These are phyloP conservation scores for Eleutherodactylus coqui DNA, from an alignment of 2,797 vertebrate species.

Conservation along the genomic window DNA sequence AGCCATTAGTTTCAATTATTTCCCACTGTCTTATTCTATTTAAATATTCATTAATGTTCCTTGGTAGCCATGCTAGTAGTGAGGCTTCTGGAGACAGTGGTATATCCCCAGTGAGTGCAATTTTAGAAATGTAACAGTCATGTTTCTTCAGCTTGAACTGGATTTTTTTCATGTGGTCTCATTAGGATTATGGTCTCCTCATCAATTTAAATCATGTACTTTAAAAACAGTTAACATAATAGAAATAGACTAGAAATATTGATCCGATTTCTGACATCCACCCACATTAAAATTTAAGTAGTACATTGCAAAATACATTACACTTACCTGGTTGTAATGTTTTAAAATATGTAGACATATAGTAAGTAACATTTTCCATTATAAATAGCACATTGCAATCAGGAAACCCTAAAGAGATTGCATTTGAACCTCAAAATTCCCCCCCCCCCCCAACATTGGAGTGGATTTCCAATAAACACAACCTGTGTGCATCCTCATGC, in stretches of 20 bases:
- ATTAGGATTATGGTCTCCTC: constrained; percentile 35
- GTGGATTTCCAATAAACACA: not conserved
- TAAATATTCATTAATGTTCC: constrained; percentile 62
- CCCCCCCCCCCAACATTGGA: not conserved
- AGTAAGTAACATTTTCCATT: not conserved
- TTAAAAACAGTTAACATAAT: not conserved
- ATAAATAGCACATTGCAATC: not conserved
- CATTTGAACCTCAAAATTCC: not conserved
- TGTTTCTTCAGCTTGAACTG: constrained; percentile 7
- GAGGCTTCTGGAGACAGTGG: constrained; percentile 37
- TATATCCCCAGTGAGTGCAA: constrained; percentile 39
- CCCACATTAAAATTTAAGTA: not conserved
- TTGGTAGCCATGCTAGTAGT: constrained; percentile 44
- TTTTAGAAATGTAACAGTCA: constrained; percentile 30
- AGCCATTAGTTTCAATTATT: constrained; percentile 63
- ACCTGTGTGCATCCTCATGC: not conserved
- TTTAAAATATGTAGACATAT: not conserved
- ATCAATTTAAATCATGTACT: constrained; percentile 17
- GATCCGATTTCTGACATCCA: not conserved
- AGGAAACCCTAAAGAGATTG: not conserved
- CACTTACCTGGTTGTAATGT: not conserved
- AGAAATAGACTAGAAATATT: not conserved
- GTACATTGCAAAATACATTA: not conserved
- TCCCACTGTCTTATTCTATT: constrained; percentile 60
- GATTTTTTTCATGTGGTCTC: constrained; percentile 23